Evolutionary conservation across 2,888 invertebrate genomes (phyloP), one percentile per base, ranked within the genome.

Genomic region (Sylvicola cinctus): DNA sequence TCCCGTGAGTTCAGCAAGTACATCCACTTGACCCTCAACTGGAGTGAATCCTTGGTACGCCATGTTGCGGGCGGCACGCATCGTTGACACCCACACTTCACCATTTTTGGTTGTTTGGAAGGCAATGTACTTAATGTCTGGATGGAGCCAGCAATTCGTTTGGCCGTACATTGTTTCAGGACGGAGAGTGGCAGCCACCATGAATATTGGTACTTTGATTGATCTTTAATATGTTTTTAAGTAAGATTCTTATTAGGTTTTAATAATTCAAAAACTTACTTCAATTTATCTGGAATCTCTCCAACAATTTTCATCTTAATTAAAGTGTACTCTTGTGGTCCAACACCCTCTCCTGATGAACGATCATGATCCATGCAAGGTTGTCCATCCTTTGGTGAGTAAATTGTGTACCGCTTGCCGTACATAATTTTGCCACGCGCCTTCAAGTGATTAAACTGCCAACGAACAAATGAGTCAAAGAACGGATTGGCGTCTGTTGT

Each of bases 131-230:
- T 71, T 74, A 51, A 96, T 83, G 49, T 95, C 91, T 0, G 98
- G 98, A 49, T 81, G 80, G 3, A 98, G 57, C 93, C 96, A 98
- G 54, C 95, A 96, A 54, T 98, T 99, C 0, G 98, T 98, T 62
- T 98, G 98, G 0, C 98, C 98, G 51, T 95, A 99, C 96, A 98
- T 96, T 2, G 98, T 98, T 62, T 98, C 98, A 2, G 98, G 95
- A 38, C 96, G 68, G n/a, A 99, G 62, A 4, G 98, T 99, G 7
- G 95, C 98, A 13, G 95, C 95, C 10, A 98, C 91, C 39, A 98
- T 63, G 32, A 41, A 58, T 32, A 58, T 44, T 4, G 51, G 40
- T 3, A 41, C 43, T 39, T 46, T 49, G 1, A 53, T 42, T 16
- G 48, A 37, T 23, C 52, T 56, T 25, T 16, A 37, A 38, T 6